phyloP scores from a whole-genome alignment of 2,888 invertebrate genomes.

The Tuberolachnus salignus region DNA sequence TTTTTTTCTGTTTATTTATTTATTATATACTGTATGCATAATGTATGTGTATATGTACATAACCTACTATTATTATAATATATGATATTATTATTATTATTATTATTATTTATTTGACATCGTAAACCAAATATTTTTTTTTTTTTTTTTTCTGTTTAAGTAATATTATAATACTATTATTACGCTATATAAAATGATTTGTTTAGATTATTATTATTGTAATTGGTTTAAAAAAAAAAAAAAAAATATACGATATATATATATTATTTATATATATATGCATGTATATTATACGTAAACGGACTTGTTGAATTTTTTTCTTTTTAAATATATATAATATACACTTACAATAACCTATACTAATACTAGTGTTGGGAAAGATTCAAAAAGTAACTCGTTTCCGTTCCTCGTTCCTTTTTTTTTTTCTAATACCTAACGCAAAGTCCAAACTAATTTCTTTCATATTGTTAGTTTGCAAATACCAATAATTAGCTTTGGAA shows the following conservation, averaged over 20 bases:
- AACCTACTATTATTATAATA: slow-evolving; percentile 6
- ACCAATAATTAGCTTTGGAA: too few relatives aligned
- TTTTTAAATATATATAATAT: too few relatives aligned
- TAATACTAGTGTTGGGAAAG: too few relatives aligned
- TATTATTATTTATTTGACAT: slow-evolving; percentile 33
- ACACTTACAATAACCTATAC: too few relatives aligned
- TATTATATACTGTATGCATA: slow-evolving; percentile 8
- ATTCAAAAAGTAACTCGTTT: too few relatives aligned
- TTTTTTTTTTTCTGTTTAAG: slow-evolving; percentile 25
- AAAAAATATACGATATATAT: slow-evolving; percentile 11
- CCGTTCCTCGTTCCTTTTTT: too few relatives aligned
- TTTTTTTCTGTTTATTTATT: slow-evolving; percentile 41
- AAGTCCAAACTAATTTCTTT: too few relatives aligned
- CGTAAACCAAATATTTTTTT: slow-evolving; percentile 23
- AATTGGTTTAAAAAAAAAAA: slow-evolving; percentile 47
- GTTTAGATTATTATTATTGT: slow-evolving; percentile 53
- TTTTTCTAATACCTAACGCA: too few relatives aligned
- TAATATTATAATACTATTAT: slow-evolving; percentile 14
- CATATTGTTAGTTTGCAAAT: too few relatives aligned
- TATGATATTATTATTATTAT: slow-evolving; percentile 10
- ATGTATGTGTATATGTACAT: slow-evolving; percentile 27
- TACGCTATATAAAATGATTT: slow-evolving; percentile 32
- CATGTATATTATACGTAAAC: neutral
- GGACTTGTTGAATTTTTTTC: too few relatives aligned
- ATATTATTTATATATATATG: neutral